Base-by-base conservation (phyloP, 1,140 invertebrate species). In the Cyphomyrmex costatus region DNA sequence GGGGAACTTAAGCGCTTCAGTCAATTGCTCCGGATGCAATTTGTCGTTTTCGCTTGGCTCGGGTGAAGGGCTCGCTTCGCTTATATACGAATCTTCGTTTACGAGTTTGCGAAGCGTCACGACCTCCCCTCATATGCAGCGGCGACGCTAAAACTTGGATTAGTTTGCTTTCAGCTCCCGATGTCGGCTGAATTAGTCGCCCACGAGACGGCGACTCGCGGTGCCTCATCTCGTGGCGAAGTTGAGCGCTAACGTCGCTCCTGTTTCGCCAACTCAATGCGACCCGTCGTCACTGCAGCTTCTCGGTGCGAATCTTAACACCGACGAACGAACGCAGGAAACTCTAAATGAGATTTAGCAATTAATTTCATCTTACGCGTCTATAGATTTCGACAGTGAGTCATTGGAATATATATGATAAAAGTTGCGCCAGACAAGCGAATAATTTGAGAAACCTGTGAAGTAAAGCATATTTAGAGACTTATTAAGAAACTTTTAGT, bases 101-200 rank as follows among this genome's bases (percentile, higher is more conserved):
- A 56, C 42, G 46, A 70, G 27, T 80, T 86, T 73, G 27, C 36
- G 30, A 49, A 16, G 71, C 58, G 82, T 78, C 56, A 24, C 46
- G 30, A 49, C 60, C 56, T n/a, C 30, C 66, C 66, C 63, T 49
- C 65, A 60, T 78, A n/a, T 63, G 63, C 49, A 49, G 21, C 14
- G 53, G 36, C 49, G 58, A 74, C 87, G 77, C 90, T 89, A 91
- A 88, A 92, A 93, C 92, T 93, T 93, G 89, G 76, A 92, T 93
- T 93, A 92, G 92, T 93, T 93, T 91, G 90, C 88, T 70, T 77
- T 85, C 80, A 77, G 78, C 56, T 82, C 71, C 58, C 42, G 74
- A 86, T 89, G 90, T 84, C 88, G 71, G 87, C 89, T 88, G 84
- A 88, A 76, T 73, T 30, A 71, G 73, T 68, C 65, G 65, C 68